Percentiles rank a stretch among this genome's conserved stretches.
Conservation (phyloP, 2,888 invertebrate genomes). For the Drosophila rubida region DNA sequence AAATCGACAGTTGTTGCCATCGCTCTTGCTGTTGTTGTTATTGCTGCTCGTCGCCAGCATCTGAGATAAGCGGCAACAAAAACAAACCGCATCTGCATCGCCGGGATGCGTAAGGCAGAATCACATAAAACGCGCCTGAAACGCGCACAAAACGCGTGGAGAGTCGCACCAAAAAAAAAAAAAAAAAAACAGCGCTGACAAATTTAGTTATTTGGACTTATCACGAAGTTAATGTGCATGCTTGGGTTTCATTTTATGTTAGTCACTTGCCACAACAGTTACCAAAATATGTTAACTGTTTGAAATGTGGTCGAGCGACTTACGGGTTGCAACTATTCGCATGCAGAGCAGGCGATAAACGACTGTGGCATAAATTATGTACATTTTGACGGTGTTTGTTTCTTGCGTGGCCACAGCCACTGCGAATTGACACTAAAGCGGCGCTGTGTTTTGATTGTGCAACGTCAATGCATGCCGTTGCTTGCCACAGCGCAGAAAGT, state of each 20-base stretch:
- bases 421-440: conserved; percentile 46
- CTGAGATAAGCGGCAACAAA: conserved; percentile 63
- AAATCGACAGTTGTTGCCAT: conserved; percentile 83
- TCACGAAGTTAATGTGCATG: conserved; percentile 29
- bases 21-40: conserved; percentile 67
- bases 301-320: conserved; percentile 21
- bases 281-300: conserved; percentile 14
- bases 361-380: conserved; percentile 48
- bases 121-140: conserved; percentile 43
- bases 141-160: conserved; percentile 52
- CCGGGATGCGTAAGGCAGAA: conserved; percentile 38
- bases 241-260: conserved; percentile 14
- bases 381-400: conserved; percentile 46
- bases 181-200: conserved; percentile 9
- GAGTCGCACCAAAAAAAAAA: conserved; percentile 24
- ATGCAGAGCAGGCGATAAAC: conserved; percentile 31
- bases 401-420: conserved; percentile 37
- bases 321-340: background rate
- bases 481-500: conserved; percentile 22
- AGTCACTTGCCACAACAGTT: background rate
- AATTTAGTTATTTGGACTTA: conserved; percentile 18
- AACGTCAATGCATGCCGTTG: conserved; percentile 20
- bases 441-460: conserved; percentile 23
- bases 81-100: conserved; percentile 34
- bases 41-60: conserved; percentile 47